Base-by-base conservation (phyloP, 2,888 invertebrate genomes). In the Esperia sulphurella region DNA sequence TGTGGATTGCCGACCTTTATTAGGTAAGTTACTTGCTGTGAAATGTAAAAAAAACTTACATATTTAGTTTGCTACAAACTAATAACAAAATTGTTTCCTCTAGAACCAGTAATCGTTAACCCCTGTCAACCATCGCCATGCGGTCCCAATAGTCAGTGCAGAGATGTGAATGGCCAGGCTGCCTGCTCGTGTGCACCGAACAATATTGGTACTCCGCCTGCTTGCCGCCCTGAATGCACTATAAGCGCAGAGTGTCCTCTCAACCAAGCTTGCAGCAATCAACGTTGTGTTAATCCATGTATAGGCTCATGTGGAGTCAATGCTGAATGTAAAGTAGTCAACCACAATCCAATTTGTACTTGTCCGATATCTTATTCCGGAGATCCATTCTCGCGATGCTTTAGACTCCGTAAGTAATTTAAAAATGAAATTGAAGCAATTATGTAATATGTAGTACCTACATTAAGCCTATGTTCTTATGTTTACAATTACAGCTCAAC, bases 291-390 rank as follows among this genome's bases (percentile, higher is more conserved):
- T 35, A 92, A 95, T 72, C 95, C 95, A n/a, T 95, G 95, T 68
- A 90, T 92, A 8, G 94, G 94, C 51, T 91, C 93, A 21, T 95
- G 94, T 68, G 95, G 94, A 10, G 86, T 91, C 43, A 92, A 92
- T 68, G 93, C 95, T 7, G 88, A 92, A 48, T 95, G 95, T 67
- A 92, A 93, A 80, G 94, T 95, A n/a, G 92, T 94, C 4, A 94
- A 94, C 63, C 95, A 95, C 66, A 92, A 92, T 63, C 94, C 95
- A 8, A 92, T 93, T 59, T 95, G 95, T 65, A 91, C 90, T 41
- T 95, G 95, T 68, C 90, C 92, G 44, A 76, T 78, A 7, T 90
- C 91, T 9, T 92, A 89, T 62, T 90, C 93, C 1, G 94, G 94
- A 52, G 93, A 94, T 83, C 93, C 93, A 43, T 93, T 93, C 65